These are phyloP conservation scores for Halichoeres trimaculatus DNA, from an alignment of 2,113 vertebrate species.

Conservation along the genomic window DNA sequence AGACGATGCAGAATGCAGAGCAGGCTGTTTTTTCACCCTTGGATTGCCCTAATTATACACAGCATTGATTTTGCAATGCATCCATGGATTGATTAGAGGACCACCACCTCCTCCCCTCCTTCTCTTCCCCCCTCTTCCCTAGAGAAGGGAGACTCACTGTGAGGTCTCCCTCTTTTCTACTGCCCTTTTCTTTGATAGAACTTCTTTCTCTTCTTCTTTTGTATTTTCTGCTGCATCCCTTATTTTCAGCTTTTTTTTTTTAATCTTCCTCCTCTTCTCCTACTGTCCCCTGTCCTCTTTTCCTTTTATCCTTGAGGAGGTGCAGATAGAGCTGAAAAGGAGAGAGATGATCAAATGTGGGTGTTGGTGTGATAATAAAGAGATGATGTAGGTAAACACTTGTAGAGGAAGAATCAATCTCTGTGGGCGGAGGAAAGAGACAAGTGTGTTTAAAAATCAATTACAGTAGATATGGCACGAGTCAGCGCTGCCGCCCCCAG, in stretches of 20 bases:
- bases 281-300: no score
- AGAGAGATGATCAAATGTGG: constrained; percentile 34
- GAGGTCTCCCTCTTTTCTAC: constrained; percentile 28
- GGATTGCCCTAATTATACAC: constrained; percentile 96
- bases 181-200: constrained; percentile 43
- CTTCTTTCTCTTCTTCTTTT: constrained; percentile 27
- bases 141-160: constrained; percentile 73
- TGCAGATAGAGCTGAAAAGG: not conserved
- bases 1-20: constrained; percentile 77
- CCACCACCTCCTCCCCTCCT: constrained; percentile 22
- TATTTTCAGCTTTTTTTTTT: not conserved
- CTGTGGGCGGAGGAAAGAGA: constrained; percentile 33
- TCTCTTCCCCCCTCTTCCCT: constrained; percentile 82
- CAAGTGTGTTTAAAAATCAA: constrained; percentile 84
- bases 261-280: not conserved
- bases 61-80: constrained; percentile 96
- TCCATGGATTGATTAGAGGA: constrained; percentile 91
- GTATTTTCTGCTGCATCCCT: not conserved
- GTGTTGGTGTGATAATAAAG: constrained; percentile 58
- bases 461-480: constrained; percentile 85
- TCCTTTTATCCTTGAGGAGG: not conserved
- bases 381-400: constrained; percentile 11
- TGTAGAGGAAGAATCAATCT: no score
- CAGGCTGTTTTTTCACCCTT: constrained; percentile 89
- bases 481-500: constrained; percentile 77